Evolutionary conservation across 1,140 invertebrate species (phyloP).

Genomic region (Mya arenaria): DNA sequence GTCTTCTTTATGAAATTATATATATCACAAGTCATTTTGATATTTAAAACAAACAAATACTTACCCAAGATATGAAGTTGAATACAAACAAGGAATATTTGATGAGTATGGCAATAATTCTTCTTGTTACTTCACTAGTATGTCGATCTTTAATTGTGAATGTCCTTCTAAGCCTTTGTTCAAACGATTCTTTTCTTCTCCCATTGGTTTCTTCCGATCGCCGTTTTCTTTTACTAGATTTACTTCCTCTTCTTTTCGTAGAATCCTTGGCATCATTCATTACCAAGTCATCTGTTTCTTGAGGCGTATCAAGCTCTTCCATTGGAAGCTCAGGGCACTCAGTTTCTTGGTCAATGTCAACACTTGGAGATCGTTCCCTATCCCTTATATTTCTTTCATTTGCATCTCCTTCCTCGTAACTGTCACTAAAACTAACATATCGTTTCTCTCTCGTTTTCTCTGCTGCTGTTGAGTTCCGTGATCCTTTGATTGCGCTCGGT

Average conservation of each 20-base stretch:
- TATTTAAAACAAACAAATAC: no score
- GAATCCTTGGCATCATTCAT: not conserved
- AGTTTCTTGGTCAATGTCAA: not conserved
- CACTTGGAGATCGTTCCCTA: not conserved
- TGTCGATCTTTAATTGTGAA: constrained; percentile 43
- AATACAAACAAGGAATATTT: constrained; percentile 72
- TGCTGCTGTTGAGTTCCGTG: not conserved
- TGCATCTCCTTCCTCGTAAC: not conserved
- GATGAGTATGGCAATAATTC: constrained; percentile 30
- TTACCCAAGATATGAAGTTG: constrained; percentile 73
- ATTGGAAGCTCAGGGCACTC: no score
- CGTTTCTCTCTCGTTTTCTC: not conserved
- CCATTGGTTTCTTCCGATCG: not conserved
- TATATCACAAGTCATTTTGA: no score
- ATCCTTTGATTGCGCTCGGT: no score
- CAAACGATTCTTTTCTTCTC: constrained; percentile 47
- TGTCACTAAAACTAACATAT: not conserved
- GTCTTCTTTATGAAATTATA: no score
- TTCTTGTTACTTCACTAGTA: constrained; percentile 46
- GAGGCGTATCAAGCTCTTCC: not conserved
- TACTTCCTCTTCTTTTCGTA: not conserved
- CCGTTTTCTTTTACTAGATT: not conserved
- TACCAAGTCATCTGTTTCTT: not conserved
- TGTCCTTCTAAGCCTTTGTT: constrained; percentile 41
- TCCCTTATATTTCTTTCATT: not conserved